A percentile compares a stretch with the other conserved stretches of the same genome.
Conservation (phyloP, 2,797 vertebrate genomes). For the Margarornis squamiger region DNA sequence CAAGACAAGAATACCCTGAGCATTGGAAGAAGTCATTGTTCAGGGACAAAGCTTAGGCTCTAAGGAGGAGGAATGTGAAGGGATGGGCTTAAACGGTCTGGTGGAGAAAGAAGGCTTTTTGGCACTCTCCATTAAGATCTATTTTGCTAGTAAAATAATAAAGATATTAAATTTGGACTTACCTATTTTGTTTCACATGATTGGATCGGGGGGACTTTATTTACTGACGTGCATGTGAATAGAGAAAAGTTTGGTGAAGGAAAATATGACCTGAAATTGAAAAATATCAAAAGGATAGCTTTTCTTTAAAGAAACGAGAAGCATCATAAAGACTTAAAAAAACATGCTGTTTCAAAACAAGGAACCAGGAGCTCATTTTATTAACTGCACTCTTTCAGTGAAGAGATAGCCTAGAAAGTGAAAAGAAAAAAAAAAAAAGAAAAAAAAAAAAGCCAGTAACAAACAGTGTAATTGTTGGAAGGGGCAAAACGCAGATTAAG, state of each 20-base stretch:
- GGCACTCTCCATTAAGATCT: not conserved
- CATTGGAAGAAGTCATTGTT: fast-evolving
- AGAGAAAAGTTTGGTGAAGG: not conserved
- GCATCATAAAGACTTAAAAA: not conserved
- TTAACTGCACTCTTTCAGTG: not conserved
- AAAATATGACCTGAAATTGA: not conserved
- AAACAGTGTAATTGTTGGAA: not conserved
- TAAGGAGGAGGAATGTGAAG: not conserved
- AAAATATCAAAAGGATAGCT: not conserved
- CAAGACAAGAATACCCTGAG: not conserved
- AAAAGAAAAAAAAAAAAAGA: no score
- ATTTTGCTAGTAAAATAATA: not conserved
- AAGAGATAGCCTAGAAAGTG: not conserved
- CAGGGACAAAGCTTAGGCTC: not conserved
- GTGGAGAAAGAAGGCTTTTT: not conserved
- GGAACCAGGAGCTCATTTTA: not conserved
- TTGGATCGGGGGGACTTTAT: not conserved
- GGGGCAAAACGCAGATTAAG: not conserved
- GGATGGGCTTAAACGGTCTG: not conserved
- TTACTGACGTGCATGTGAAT: not conserved
- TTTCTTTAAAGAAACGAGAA: not conserved
- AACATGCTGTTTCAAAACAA: not conserved
- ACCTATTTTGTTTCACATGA: fast-evolving
- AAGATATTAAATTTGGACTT: not conserved
- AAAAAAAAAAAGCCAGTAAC: not conserved